A percentile compares a stretch with the other conserved stretches of the same genome.
Evolutionary conservation across 2,113 vertebrate genomes (phyloP).

Genomic region (Suncus etruscus): DNA sequence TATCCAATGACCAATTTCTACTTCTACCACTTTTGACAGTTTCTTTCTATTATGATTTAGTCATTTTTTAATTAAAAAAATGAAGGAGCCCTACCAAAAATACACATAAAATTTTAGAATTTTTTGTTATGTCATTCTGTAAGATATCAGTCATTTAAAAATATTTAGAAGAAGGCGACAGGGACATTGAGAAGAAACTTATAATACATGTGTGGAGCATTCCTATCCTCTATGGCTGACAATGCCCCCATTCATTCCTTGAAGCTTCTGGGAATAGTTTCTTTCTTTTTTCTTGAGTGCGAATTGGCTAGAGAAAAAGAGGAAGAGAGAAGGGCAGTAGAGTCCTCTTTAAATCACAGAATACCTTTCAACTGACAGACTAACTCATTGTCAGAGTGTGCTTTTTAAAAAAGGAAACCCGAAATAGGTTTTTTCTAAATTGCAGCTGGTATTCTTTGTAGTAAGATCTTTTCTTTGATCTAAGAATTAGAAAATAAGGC

Average conservation of each 20-base stretch:
- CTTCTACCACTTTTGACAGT: background rate
- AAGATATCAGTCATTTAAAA: slow-evolving; percentile 84
- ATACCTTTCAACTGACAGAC: slow-evolving; percentile 72
- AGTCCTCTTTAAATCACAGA: slow-evolving; percentile 72
- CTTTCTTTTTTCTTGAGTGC: slow-evolving; percentile 73
- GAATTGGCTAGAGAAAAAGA: slow-evolving; percentile 66
- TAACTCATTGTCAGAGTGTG: slow-evolving; percentile 15
- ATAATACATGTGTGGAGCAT: slow-evolving; percentile 78
- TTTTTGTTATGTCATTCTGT: slow-evolving; percentile 72
- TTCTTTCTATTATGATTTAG: slow-evolving; percentile 69
- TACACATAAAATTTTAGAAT: slow-evolving; percentile 78
- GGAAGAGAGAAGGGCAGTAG: slow-evolving; percentile 9
- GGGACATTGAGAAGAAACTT: slow-evolving; percentile 76
- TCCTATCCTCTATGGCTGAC: slow-evolving; percentile 78
- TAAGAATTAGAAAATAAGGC: slow-evolving; percentile 23
- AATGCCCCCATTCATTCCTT: slow-evolving; percentile 83
- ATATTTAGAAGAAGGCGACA: slow-evolving; percentile 78
- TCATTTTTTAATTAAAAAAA: slow-evolving; percentile 77
- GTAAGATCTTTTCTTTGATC: slow-evolving; percentile 56
- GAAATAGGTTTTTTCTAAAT: slow-evolving; percentile 57
- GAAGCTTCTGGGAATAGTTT: slow-evolving; percentile 67
- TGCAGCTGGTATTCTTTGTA: background rate
- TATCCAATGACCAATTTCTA: slow-evolving; percentile 32
- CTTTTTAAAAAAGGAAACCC: slow-evolving; percentile 57
- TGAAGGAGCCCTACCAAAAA: slow-evolving; percentile 70